Conservation (phyloP, 2,113 vertebrate species). For the Rhynchomys soricoides region DNA sequence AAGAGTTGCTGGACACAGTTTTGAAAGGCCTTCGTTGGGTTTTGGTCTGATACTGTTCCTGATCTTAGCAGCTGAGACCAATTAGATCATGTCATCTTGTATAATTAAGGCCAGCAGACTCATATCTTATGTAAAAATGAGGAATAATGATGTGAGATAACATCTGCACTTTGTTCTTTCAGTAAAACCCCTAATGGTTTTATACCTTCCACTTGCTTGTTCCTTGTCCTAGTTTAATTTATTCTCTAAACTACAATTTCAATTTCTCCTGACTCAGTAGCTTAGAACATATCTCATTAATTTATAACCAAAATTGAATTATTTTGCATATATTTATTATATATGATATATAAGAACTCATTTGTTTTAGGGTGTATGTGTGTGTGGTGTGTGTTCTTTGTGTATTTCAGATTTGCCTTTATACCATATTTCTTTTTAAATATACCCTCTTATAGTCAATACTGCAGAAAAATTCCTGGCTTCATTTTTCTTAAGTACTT, state of each 20-base stretch:
- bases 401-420: accelerated
- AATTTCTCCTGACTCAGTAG: not conserved
- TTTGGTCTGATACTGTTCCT: not conserved
- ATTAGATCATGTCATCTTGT: not conserved
- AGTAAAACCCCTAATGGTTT: not conserved
- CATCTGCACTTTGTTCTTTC: not conserved
- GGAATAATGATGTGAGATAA: not conserved
- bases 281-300: not conserved
- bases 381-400: not conserved
- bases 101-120: not conserved
- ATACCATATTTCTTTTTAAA: not conserved
- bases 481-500: not conserved
- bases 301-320: not conserved
- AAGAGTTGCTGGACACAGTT: not conserved
- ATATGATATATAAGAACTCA: not conserved
- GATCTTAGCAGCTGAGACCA: not conserved
- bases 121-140: not conserved
- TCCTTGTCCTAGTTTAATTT: not conserved
- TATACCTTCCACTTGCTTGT: not conserved
- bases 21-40: not conserved
- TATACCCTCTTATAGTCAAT: not conserved
- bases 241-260: not conserved
- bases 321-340: not conserved
- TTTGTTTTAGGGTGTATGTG: not conserved
- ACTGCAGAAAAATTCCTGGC: not conserved